Evolutionary conservation across 2,113 vertebrate genomes (phyloP), one percentile per base, ranked within the genome.

Genomic region (Acanthochromis polyacanthus): DNA sequence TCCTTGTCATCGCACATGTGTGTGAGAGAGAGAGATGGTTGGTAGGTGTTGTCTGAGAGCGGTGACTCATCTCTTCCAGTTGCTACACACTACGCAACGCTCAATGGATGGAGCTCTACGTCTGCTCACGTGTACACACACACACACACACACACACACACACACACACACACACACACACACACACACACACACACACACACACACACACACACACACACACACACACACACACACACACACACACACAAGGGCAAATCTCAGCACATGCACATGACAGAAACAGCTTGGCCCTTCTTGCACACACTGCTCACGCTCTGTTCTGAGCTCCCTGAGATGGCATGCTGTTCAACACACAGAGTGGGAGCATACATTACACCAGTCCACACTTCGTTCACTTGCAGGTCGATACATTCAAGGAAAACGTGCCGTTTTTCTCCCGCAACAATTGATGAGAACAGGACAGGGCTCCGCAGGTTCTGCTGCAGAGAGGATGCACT

Each of bases 11-110:
- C 20, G 10, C 38, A 45, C 32, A 32, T 58, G 59, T 61, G 28
- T 60, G 38, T 60, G 46, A 30, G 52, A 45, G 59, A 66, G 38
- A 55, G 75, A 50, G 65, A 68, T 43, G 75, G 66, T 57, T 58
- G 65, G 72, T 83, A 80, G 87, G 85, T 85, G 87, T 82, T 86
- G 85, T 86, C 80, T 75, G 78, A 55, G 64, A 68, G 66, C 28
- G 75, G 82, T 92, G 92, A 92, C 79, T 93, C 91, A 92, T 92
- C 86, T 79, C 74, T 63, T 63, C 68, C 71, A 79, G 71, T 74
- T 2, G 36, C 60, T 76, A 64, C 71, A 81, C 36, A 60, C 67
- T 48, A 79, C 68, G 59, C 75, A 63, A 70, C 53, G 59, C 67
- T 89, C 67, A 80, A 77, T 80, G 56, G 79, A 80, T 45, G 28